phyloP scores from a whole-genome alignment of 2,888 invertebrate genomes.

The Heliconius charithonia region DNA sequence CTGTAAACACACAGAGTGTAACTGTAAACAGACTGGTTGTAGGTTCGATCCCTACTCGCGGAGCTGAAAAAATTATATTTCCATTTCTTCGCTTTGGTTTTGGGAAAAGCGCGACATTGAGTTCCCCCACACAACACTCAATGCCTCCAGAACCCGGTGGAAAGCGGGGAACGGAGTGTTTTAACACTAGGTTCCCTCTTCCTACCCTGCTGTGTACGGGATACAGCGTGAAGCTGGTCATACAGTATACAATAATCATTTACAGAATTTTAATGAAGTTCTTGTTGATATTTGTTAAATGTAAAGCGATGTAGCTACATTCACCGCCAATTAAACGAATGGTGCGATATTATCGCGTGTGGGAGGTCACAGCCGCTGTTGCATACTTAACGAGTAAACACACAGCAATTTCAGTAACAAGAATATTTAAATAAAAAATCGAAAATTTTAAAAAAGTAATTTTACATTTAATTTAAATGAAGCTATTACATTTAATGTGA shows the following conservation, averaged over 20 bases:
- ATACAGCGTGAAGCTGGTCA: too few relatives aligned
- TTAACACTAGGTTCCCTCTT: too few relatives aligned
- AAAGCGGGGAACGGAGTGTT: too few relatives aligned
- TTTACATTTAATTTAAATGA: background rate
- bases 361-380: conserved; percentile 11
- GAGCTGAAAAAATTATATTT: too few relatives aligned
- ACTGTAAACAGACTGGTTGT: too few relatives aligned
- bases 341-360: conserved; percentile 17
- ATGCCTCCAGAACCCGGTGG: too few relatives aligned
- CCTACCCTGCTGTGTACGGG: too few relatives aligned
- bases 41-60: too few relatives aligned
- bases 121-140: too few relatives aligned
- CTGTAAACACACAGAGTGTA: too few relatives aligned
- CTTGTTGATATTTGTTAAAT: conserved; percentile 16
- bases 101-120: too few relatives aligned
- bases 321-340: conserved; percentile 21
- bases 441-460: background rate
- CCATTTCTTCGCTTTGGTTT: too few relatives aligned
- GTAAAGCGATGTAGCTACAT: conserved; percentile 15
- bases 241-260: background rate
- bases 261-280: background rate
- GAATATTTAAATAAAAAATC: conserved; percentile 1
- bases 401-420: conserved; percentile 21
- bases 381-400: conserved; percentile 12
- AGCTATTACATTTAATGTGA: background rate